Base-by-base conservation (phyloP, 2,797 vertebrate species). In the Mormyrops boulengeri region DNA sequence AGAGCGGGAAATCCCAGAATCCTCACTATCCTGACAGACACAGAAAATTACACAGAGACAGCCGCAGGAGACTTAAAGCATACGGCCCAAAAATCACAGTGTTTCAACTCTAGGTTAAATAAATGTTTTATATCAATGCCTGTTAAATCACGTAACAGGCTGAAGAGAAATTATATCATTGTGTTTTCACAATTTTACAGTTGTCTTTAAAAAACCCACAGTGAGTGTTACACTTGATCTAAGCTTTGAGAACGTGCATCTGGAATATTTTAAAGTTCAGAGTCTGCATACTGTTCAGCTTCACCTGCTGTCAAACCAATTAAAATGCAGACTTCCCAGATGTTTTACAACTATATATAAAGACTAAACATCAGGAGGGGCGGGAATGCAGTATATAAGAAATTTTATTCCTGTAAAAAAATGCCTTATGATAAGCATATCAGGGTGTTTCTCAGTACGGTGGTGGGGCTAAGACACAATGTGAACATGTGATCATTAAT, bases 401-500 rank as follows among this genome's bases (percentile, higher is more conserved):
- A 19, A 38, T 38, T 38, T 5, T 14, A 77, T 34, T 38, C 69
- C 5, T 69, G 62, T 30, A 34, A 38, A 34, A 73, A 77, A 77
- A 19, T 41, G 0, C 34, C 69, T 77, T 38, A 7, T 19, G 30
- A 7, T 19, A 60, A 44, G 6, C 6, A 34, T 30, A 85, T 38
- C 52, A 49, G 22, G 22, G 19, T 77, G 90, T 94, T 34, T 93
- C 92, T 91, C 88, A 90, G 91, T 91, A 92, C 87, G 90, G 53
- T 62, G 30, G 80, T 2, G 2, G 60, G 44, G 93, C 91, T 30
- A 88, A 44, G 91, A 89, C 91, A 91, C 91, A 90, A 90, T 91
- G 91, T 89, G 92, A 93, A 93, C 87, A 88, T 89, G 91, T 91
- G 85, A 88, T 92, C 89, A 92, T 53, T 41, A 34, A 50, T 52